Base-by-base conservation (phyloP, 2,797 vertebrate species). In the Heterohyrax brucei region DNA sequence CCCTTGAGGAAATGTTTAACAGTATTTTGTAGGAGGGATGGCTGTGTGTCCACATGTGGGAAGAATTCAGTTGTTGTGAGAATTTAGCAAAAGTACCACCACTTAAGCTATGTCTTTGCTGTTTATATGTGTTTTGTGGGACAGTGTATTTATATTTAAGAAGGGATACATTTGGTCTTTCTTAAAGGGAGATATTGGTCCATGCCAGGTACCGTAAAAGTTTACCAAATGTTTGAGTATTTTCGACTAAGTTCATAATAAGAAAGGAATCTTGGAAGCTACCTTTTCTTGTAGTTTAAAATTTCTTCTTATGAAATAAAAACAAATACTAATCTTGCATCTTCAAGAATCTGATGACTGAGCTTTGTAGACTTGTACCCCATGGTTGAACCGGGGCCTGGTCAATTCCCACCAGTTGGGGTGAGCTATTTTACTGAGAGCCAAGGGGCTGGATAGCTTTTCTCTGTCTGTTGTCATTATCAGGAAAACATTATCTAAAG, bases 311-410 rank as follows among this genome's bases (percentile, higher is more conserved):
- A 44, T 87, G 76, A 62, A 77, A 89, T 95, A 61, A 97, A 80
- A 95, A 14, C 12, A 8, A n/a, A 2, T 79, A 81, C 53, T 68
- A 93, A 93, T 73, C 19, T 66, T 76, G 3, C 96, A 97, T 97
- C 97, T 98, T 98, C 97, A 97, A 98, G 97, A 95, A 96, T 97
- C 97, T 97, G 97, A 97, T 66, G 82, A 92, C 53, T 96, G 97
- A 98, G 93, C 93, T 98, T 89, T 96, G 89, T 96, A 96, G 97
- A 64, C 87, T 97, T 95, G 87, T 95, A 88, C 82, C 80, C 95
- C 66, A 28, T 8, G 93, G 83, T 78, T 84, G 28, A 18, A 56
- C 21, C 61, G 56, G 22, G 7, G 1, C 3, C 76, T 66, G 7
- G 56, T 39, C 87, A 92, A 44, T 64, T 85, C 68, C 81, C 30